Conservation (phyloP, 2,888 invertebrate genomes). For the Spialia ferax region DNA sequence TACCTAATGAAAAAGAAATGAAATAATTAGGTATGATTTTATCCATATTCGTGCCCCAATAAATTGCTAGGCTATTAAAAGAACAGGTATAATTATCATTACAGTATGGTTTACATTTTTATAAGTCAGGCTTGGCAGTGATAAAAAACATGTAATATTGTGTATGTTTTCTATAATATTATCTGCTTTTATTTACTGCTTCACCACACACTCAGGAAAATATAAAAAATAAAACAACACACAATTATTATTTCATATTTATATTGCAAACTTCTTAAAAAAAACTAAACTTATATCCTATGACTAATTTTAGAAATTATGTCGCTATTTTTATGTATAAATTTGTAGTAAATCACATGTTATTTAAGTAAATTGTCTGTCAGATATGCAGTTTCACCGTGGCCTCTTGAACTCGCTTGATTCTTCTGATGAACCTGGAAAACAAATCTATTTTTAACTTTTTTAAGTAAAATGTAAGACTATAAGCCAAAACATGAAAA, state of each 20-base stretch:
- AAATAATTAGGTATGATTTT: too few relatives aligned
- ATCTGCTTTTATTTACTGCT: too few relatives aligned
- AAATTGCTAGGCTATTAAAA: too few relatives aligned
- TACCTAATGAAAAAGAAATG: too few relatives aligned
- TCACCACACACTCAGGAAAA: background rate
- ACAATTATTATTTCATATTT: constrained; percentile 43
- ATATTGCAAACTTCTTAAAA: constrained; percentile 49
- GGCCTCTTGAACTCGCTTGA: constrained; percentile 80
- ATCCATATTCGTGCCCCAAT: too few relatives aligned
- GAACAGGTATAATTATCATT: too few relatives aligned
- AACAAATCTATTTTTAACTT: background rate
- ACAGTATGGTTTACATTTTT: too few relatives aligned
- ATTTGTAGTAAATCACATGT: constrained; percentile 70
- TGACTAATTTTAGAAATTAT: constrained; percentile 75
- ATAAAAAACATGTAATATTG: too few relatives aligned
- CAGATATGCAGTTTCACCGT: constrained; percentile 61
- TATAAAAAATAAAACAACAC: constrained; percentile 42
- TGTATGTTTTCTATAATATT: too few relatives aligned
- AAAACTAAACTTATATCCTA: constrained; percentile 64
- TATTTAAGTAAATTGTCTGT: constrained; percentile 68
- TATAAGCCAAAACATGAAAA: too few relatives aligned
- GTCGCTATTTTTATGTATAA: constrained; percentile 53
- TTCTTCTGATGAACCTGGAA: constrained; percentile 79
- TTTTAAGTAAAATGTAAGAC: too few relatives aligned
- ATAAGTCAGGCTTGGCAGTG: too few relatives aligned